A percentile compares a stretch with the other conserved stretches of the same genome.
Conservation (phyloP, 2,888 invertebrate species). For the Belgica antarctica region DNA sequence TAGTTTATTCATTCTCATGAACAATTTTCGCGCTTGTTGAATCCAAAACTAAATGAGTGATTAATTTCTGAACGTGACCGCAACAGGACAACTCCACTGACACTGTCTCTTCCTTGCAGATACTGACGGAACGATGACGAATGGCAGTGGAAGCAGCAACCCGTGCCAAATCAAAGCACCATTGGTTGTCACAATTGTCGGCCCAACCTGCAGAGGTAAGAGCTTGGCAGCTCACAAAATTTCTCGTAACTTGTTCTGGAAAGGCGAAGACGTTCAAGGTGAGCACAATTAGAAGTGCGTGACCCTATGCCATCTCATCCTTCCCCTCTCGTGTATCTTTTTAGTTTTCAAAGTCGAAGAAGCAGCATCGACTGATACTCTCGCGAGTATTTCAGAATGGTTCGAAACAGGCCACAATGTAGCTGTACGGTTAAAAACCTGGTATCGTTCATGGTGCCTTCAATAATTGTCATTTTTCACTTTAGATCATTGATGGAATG, state of each 20-base stretch:
- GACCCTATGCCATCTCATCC: no score
- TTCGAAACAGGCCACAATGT: conserved; percentile 74
- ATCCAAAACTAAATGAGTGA: no score
- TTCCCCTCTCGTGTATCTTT: conserved; percentile 48
- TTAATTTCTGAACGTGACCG: no score
- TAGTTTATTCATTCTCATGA: no score
- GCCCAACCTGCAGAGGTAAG: conserved; percentile 89
- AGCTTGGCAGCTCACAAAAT: conserved; percentile 86
- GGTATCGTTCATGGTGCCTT: no score
- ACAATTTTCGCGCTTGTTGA: no score
- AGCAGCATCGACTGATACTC: conserved; percentile 60
- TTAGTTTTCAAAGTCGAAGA: conserved; percentile 68
- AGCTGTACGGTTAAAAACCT: conserved; percentile 58
- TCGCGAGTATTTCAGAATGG: conserved; percentile 83
- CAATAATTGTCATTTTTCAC: conserved; percentile 49
- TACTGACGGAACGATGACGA: not conserved
- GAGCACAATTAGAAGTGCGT: conserved; percentile 46
- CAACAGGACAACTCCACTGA: no score
- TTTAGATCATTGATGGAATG: conserved; percentile 86
- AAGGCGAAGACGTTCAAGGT: conserved; percentile 82
- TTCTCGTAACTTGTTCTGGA: conserved; percentile 86
- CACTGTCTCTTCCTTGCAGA: no score
- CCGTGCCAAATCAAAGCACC: conserved; percentile 59
- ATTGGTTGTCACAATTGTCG: conserved; percentile 82
- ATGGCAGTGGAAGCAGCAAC: conserved; percentile 47